Conservation (phyloP, 2,113 vertebrate species). For the Rousettus leschenaultii region DNA sequence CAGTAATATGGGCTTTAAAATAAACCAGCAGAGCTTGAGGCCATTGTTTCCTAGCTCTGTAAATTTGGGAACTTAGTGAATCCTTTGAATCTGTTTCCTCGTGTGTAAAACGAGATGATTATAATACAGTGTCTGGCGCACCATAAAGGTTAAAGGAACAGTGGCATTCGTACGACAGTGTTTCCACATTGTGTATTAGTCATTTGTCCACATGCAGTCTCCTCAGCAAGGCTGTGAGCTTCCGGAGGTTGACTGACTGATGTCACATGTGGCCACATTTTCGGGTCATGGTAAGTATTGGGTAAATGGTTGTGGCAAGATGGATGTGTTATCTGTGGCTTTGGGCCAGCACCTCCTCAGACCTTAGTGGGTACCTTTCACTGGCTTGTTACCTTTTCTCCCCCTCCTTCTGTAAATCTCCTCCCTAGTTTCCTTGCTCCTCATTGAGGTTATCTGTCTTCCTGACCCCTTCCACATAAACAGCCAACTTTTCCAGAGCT, state of each 20-base stretch:
- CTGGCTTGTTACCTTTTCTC: background rate
- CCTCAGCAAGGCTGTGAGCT: background rate
- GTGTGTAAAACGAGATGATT: background rate
- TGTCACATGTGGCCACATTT: fast-evolving
- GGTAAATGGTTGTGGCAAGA: background rate
- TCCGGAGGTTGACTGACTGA: too few species aligned
- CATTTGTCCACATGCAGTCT: background rate
- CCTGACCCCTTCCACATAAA: background rate
- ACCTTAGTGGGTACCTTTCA: background rate
- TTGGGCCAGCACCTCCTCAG: too few species aligned
- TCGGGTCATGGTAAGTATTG: background rate
- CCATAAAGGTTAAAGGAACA: background rate
- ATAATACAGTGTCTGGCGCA: background rate
- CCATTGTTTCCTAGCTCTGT: background rate
- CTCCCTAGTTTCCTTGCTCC: background rate
- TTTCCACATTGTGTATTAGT: background rate
- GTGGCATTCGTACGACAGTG: fast-evolving
- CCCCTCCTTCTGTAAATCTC: background rate
- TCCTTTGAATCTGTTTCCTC: background rate
- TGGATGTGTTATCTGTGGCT: background rate
- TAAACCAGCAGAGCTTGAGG: background rate
- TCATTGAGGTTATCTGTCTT: background rate
- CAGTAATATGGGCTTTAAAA: background rate
- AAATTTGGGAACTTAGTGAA: background rate
- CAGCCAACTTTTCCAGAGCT: background rate